Conservation (phyloP, 1,140 invertebrate species). For the Hestina assimilis region DNA sequence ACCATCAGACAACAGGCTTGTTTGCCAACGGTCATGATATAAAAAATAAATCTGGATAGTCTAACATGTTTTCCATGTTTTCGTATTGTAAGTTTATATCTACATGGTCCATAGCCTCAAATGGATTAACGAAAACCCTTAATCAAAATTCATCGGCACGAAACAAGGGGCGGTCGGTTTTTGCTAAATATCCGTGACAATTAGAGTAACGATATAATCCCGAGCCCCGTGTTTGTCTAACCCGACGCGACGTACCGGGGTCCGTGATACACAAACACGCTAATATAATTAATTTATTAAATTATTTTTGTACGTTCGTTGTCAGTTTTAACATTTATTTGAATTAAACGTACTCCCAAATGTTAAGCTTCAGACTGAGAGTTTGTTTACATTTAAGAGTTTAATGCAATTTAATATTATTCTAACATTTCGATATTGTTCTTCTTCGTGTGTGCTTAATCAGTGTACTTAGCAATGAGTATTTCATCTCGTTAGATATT, state of each 20-base stretch:
- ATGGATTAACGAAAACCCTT: conserved; percentile 40
- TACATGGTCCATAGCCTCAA: too few relatives aligned
- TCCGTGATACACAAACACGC: conserved; percentile 6
- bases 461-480: too few relatives aligned
- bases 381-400: too few relatives aligned
- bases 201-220: conserved; percentile 62
- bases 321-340: neutral
- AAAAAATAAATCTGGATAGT: too few relatives aligned
- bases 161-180: conserved; percentile 42
- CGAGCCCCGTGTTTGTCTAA: conserved; percentile 42
- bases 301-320: neutral
- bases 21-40: too few relatives aligned
- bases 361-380: neutral
- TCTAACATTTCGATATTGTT: too few relatives aligned
- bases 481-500: too few relatives aligned
- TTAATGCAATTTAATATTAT: too few relatives aligned
- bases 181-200: conserved; percentile 53
- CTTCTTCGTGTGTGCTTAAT: too few relatives aligned
- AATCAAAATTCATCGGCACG: conserved; percentile 59
- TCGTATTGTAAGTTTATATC: too few relatives aligned
- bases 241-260: conserved; percentile 13
- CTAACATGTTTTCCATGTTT: too few relatives aligned
- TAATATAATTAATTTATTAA: conserved; percentile 17
- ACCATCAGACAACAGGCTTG: too few relatives aligned
- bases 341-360: neutral